A percentile compares a stretch with the other conserved stretches of the same genome.
These are phyloP conservation scores for Solenopsis fugax DNA, from an alignment of 1,140 invertebrate genomes.

Conservation along the genomic window DNA sequence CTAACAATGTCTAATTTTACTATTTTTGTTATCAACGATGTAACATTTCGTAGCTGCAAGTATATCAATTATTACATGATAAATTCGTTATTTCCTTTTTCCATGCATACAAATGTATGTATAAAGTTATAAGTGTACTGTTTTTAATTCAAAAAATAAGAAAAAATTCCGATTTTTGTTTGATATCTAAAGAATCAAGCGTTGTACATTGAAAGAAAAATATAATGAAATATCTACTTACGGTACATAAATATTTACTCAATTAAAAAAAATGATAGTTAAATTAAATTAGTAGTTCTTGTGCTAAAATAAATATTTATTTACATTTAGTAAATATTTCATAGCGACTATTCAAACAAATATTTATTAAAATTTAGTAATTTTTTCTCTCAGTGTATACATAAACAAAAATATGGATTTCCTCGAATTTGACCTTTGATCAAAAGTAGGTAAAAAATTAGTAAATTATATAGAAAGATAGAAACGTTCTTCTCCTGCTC, in stretches of 20 bases:
- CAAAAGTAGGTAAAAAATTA: background rate
- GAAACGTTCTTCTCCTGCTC: background rate
- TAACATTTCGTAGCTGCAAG: background rate
- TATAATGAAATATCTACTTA: too few relatives aligned
- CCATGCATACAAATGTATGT: background rate
- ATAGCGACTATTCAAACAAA: too few relatives aligned
- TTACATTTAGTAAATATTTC: too few relatives aligned
- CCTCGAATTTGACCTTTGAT: background rate
- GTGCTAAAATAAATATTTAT: too few relatives aligned
- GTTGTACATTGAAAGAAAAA: too few relatives aligned
- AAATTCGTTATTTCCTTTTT: background rate
- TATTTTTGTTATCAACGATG: background rate
- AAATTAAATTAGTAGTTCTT: too few relatives aligned
- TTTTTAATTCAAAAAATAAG: background rate
- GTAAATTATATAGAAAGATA: background rate
- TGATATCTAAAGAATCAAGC: background rate
- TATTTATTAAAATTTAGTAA: too few relatives aligned
- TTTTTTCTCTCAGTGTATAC: too few relatives aligned
- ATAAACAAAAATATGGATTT: background rate
- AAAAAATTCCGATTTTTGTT: background rate
- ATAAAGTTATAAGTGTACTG: background rate
- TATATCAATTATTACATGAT: background rate
- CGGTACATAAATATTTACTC: too few relatives aligned
- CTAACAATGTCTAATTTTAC: background rate
- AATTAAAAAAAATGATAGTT: too few relatives aligned